These are phyloP conservation scores for Alosa alosa DNA, from an alignment of 2,113 vertebrate species.

Conservation along the genomic window DNA sequence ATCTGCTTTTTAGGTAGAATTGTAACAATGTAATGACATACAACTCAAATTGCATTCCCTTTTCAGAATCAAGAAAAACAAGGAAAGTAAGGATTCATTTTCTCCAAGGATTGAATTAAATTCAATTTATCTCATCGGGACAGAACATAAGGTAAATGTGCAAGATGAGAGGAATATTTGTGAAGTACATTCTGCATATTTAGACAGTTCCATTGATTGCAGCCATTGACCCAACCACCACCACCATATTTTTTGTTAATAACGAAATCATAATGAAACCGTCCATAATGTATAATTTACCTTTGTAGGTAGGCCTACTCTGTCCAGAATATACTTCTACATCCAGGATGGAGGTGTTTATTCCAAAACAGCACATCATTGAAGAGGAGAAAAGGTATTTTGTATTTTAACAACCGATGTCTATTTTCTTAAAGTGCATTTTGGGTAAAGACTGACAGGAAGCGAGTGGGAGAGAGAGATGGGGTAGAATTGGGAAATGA, in stretches of 20 bases:
- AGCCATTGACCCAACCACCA: background rate
- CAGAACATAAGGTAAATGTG: background rate
- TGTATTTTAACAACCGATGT: no score
- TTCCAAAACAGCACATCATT: constrained; percentile 5
- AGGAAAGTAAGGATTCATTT: constrained; percentile 53
- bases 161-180: no score
- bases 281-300: background rate
- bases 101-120: constrained; percentile 44
- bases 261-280: background rate
- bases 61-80: constrained; percentile 53
- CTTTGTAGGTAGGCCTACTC: background rate
- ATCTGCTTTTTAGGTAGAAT: no score
- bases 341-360: background rate
- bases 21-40: no score
- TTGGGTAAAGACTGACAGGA: no score
- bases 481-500: no score
- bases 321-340: background rate
- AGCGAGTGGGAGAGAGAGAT: no score
- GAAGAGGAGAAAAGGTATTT: constrained; percentile 50
- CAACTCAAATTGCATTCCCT: background rate
- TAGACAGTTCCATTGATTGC: background rate
- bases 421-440: no score
- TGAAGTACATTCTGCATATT: background rate
- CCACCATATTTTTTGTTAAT: background rate
- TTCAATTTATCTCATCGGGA: background rate